These are phyloP conservation scores for Illadopsis cleaveri DNA, from an alignment of 2,113 vertebrate species.

Conservation along the genomic window DNA sequence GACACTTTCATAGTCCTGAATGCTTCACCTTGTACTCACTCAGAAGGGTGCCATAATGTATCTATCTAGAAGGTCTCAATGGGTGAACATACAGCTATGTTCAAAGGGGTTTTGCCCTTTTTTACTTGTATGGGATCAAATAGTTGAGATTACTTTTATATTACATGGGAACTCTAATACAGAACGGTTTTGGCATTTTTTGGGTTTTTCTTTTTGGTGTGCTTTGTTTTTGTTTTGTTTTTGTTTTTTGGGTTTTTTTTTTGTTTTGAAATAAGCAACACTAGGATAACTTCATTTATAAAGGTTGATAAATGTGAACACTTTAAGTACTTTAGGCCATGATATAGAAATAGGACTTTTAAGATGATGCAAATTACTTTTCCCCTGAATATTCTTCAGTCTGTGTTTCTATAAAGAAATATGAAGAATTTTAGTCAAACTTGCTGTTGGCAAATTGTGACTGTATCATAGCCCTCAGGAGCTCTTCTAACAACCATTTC, in stretches of 20 bases:
- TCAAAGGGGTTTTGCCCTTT: accelerated
- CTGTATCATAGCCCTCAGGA: not conserved
- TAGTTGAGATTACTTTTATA: not conserved
- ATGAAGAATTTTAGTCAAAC: not conserved
- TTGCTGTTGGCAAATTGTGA: not conserved
- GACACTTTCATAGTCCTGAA: not conserved
- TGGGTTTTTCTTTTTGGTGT: no score
- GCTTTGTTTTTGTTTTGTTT: not conserved
- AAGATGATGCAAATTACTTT: not conserved
- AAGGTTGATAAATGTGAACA: not conserved
- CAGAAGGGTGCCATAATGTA: not conserved
- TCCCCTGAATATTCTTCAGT: not conserved
- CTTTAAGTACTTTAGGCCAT: not conserved
- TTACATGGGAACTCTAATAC: not conserved
- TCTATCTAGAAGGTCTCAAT: not conserved
- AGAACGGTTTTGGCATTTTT: not conserved
- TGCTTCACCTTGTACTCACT: not conserved
- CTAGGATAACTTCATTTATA: not conserved
- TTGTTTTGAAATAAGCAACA: not conserved
- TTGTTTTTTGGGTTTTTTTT: no score
- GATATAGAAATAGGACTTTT: not conserved
- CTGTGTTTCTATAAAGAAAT: not conserved
- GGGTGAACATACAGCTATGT: not conserved
- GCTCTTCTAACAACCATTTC: not conserved
- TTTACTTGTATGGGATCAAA: not conserved